Evolutionary conservation across 2,888 invertebrate genomes (phyloP).

Genomic region (Caenorhabditis panamensis): DNA sequence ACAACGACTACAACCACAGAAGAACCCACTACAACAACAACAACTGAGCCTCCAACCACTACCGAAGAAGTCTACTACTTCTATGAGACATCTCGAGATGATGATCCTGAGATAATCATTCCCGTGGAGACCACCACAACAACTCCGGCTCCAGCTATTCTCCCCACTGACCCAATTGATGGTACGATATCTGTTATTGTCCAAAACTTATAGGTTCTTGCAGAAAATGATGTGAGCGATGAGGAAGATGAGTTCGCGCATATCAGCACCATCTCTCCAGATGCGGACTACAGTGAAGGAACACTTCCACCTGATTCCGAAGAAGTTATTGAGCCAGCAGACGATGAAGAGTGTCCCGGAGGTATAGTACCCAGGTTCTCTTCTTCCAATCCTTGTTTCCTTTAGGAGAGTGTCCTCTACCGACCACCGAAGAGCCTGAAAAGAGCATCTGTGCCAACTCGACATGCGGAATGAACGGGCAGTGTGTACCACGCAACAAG

Average conservation of each 20-base stretch:
- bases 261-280: constrained; percentile 13
- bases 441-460: constrained; percentile 48
- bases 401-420: constrained; percentile 17
- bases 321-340: constrained; percentile 11
- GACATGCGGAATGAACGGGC: constrained; percentile 66
- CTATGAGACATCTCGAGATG: constrained; percentile 58
- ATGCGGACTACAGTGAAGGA: constrained; percentile 42
- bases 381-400: not conserved
- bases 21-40: not conserved
- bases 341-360: constrained; percentile 13
- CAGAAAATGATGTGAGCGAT: constrained; percentile 33
- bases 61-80: constrained; percentile 55
- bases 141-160: constrained; percentile 6
- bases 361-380: not conserved
- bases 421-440: constrained; percentile 12
- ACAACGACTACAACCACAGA: constrained; percentile 9
- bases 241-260: constrained; percentile 42
- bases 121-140: constrained; percentile 48
- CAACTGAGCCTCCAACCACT: constrained; percentile 14
- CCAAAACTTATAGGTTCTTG: constrained; percentile 6
- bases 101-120: constrained; percentile 47
- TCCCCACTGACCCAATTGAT: constrained; percentile 47
- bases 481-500: constrained; percentile 64
- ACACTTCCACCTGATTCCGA: constrained; percentile 29
- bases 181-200: no score